Conservation (phyloP, 2,888 invertebrate species). For the Plebejus argus region DNA sequence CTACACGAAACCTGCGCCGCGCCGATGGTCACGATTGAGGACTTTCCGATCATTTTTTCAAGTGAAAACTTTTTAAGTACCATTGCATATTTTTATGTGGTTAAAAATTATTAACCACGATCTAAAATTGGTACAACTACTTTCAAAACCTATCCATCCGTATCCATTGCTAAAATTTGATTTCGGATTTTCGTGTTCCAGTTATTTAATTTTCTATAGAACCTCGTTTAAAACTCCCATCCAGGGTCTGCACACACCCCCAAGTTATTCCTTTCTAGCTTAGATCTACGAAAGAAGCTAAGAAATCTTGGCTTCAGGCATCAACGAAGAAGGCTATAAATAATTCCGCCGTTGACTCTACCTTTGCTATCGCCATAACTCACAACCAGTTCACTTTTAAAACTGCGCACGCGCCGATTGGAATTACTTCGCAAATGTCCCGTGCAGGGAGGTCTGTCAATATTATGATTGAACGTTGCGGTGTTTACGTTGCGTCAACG, state of each 20-base stretch:
- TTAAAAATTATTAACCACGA: no score
- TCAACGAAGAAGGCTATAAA: neutral
- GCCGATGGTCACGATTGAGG: neutral
- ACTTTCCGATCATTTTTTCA: neutral
- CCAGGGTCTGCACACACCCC: neutral
- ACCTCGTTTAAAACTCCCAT: neutral
- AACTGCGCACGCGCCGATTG: neutral
- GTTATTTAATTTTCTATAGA: no score
- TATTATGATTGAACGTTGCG: conserved; percentile 18
- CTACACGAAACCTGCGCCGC: neutral
- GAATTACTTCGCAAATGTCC: conserved; percentile 3
- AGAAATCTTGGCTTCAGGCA: neutral
- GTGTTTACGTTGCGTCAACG: conserved; percentile 5
- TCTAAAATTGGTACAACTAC: no score
- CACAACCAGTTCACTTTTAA: conserved; percentile 12
- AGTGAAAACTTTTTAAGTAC: no score
- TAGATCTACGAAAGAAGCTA: neutral
- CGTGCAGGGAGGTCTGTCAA: conserved; percentile 22
- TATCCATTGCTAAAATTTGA: no score
- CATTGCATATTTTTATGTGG: no score
- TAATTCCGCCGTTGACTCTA: neutral
- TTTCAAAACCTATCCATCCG: no score
- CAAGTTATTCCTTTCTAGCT: neutral
- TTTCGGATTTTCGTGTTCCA: no score
- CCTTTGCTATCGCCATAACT: neutral